A percentile compares a stretch with the other conserved stretches of the same genome.
These are phyloP conservation scores for Furcifer pardalis DNA, from an alignment of 2,797 vertebrate species.

Conservation along the genomic window DNA sequence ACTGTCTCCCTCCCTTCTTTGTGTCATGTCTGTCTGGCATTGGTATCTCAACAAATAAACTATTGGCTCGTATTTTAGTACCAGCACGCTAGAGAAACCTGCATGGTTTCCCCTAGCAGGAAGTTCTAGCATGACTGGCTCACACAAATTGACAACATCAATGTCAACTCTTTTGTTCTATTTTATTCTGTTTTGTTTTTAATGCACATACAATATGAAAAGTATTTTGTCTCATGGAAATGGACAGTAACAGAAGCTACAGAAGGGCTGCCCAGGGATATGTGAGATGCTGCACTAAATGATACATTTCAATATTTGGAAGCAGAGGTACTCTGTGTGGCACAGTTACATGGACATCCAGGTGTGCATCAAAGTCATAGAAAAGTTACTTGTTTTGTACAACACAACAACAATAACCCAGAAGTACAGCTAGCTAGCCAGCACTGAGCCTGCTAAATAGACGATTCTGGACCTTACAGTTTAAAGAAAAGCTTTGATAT, in stretches of 20 bases:
- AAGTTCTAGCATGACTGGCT: not conserved
- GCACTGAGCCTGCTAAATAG: not conserved
- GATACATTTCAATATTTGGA: not conserved
- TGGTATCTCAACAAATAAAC: not conserved
- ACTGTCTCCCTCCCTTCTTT: not conserved
- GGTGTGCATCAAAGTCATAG: not conserved
- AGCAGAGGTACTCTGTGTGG: not conserved
- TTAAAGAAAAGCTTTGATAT: not conserved
- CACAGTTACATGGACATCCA: not conserved
- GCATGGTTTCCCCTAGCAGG: not conserved
- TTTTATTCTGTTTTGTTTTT: too few species aligned
- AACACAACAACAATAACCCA: not conserved
- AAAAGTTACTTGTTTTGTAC: not conserved
- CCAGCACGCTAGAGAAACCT: too few species aligned
- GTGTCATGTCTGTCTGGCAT: not conserved
- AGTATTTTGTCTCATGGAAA: not conserved
- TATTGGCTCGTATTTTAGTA: constrained; percentile 1
- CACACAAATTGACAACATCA: not conserved
- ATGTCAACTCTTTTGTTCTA: not conserved
- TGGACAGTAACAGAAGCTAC: not conserved
- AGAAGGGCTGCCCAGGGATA: not conserved
- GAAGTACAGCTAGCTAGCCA: not conserved
- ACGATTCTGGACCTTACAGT: not conserved
- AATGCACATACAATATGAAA: not conserved
- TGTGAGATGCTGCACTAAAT: not conserved